Percentiles rank a stretch among this genome's conserved stretches.
Conservation (phyloP, 2,888 invertebrate genomes). For the Heteromurus nitidus region DNA sequence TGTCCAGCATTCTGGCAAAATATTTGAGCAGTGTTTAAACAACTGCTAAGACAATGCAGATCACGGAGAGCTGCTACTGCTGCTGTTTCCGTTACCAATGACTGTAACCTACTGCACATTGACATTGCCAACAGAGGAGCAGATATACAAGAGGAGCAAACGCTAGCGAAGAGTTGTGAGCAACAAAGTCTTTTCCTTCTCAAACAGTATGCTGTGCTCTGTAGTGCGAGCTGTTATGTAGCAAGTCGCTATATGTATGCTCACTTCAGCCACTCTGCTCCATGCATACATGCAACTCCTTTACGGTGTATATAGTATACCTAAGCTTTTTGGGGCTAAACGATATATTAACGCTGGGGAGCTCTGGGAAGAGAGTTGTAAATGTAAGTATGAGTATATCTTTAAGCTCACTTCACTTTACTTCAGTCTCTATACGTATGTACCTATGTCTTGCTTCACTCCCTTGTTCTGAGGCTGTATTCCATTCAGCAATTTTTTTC, state of each 20-base stretch:
- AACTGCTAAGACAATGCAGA: constrained; percentile 26
- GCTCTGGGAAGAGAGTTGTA: neutral
- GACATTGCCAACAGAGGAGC: constrained; percentile 53
- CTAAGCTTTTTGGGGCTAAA: neutral
- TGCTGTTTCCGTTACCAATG: constrained; percentile 68
- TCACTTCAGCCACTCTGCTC: neutral
- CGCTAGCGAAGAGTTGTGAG: neutral
- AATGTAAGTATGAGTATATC: neutral
- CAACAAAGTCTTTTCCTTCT: too few relatives aligned
- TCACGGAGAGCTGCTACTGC: constrained; percentile 52
- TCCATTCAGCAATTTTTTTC: neutral
- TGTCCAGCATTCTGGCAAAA: constrained; percentile 58
- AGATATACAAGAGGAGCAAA: constrained; percentile 40
- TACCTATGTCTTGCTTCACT: neutral
- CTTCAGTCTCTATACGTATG: neutral
- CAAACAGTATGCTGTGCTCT: too few relatives aligned
- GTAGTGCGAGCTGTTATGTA: neutral
- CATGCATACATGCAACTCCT: neutral
- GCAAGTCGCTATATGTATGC: neutral
- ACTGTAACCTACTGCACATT: constrained; percentile 68
- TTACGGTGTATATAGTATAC: neutral
- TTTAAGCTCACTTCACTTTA: too few relatives aligned
- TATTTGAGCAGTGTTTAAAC: constrained; percentile 45
- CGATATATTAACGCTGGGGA: neutral
- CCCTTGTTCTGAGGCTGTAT: neutral